These are phyloP conservation scores for Scopus umbretta DNA, from an alignment of 2,113 vertebrate species.

Conservation along the genomic window DNA sequence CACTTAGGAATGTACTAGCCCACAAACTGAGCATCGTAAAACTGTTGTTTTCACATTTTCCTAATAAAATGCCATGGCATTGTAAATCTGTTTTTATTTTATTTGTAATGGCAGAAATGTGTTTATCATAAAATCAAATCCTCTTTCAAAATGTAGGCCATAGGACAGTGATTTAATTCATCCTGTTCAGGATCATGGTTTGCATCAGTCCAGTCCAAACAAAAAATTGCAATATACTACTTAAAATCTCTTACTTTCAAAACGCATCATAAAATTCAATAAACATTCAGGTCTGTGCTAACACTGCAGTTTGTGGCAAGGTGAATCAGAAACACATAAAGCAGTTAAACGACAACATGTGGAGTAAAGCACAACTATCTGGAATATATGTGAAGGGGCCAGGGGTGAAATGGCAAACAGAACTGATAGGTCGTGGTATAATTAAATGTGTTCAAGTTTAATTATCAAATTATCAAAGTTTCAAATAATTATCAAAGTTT, in stretches of 20 bases:
- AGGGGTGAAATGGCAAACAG: neutral
- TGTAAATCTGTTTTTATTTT: conserved; percentile 67
- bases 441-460: neutral
- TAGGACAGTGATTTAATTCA: neutral
- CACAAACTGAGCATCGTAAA: conserved; percentile 38
- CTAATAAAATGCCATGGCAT: conserved; percentile 56
- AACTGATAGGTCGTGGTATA: neutral
- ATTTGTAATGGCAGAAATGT: conserved; percentile 64
- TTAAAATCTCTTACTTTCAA: neutral
- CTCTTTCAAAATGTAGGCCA: neutral
- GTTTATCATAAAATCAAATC: conserved; percentile 51
- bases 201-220: neutral
- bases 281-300: neutral
- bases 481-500: neutral
- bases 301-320: neutral
- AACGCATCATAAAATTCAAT: neutral
- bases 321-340: neutral
- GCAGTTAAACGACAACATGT: neutral
- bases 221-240: neutral
- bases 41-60: conserved; percentile 64
- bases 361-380: neutral
- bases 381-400: neutral
- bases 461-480: neutral
- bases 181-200: neutral
- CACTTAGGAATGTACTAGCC: conserved; percentile 21